A percentile compares a stretch with the other conserved stretches of the same genome.
Conservation (phyloP, 1,140 invertebrate genomes). For the Ips typographus region DNA sequence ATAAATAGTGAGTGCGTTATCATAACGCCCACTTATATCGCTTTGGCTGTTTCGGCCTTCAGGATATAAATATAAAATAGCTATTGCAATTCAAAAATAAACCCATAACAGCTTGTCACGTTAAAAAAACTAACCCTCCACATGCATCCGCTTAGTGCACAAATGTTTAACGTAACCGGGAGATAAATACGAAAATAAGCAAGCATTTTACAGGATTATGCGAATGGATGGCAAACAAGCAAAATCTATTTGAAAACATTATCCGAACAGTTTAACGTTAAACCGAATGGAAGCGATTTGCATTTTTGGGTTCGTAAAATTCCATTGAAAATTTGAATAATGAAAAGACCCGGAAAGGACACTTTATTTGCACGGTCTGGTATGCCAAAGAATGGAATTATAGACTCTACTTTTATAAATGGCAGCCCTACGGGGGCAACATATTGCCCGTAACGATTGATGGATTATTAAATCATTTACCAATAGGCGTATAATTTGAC, state of each 20-base stretch:
- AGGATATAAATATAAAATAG: too few species aligned
- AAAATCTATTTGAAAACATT: background rate
- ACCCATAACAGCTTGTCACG: too few species aligned
- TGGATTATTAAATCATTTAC: background rate
- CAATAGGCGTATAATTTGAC: background rate
- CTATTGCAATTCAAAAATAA: too few species aligned
- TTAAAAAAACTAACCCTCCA: too few species aligned
- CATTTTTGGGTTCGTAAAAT: background rate
- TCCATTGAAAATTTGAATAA: background rate
- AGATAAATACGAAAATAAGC: too few species aligned
- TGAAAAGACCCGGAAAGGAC: background rate
- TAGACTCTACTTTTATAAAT: background rate
- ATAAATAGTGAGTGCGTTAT: too few species aligned
- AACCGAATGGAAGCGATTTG: background rate
- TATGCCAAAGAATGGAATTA: background rate
- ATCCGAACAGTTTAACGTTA: background rate
- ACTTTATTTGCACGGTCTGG: background rate
- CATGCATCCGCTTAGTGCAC: too few species aligned
- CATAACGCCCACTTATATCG: too few species aligned
- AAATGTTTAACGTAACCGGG: too few species aligned
- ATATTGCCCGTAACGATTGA: background rate
- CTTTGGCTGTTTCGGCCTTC: too few species aligned
- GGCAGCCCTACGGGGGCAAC: background rate
- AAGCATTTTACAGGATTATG: too few species aligned
- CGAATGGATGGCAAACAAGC: background rate